phyloP scores from a whole-genome alignment of 2,888 invertebrate genomes.

The Lithophane ornitopus region DNA sequence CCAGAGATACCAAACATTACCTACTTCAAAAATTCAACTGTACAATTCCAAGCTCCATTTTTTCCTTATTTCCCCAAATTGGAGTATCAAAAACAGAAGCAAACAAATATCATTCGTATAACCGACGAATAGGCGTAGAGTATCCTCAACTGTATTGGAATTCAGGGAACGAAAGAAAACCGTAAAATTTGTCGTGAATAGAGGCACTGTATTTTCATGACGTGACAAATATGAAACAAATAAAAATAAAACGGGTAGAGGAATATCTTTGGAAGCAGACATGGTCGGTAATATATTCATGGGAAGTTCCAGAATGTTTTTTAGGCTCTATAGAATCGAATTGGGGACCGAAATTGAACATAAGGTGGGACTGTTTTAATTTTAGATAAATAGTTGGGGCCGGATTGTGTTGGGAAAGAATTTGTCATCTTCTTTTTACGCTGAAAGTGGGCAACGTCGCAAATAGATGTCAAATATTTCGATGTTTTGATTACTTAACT shows the following conservation, averaged over 20 bases:
- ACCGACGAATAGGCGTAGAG: slow-evolving; percentile 44
- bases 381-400: slow-evolving; percentile 54
- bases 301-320: slow-evolving; percentile 53
- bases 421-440: not conserved
- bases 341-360: slow-evolving; percentile 58
- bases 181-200: slow-evolving; percentile 72
- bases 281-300: slow-evolving; percentile 64
- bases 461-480: too few relatives aligned
- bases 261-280: slow-evolving; percentile 57
- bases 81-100: slow-evolving; percentile 56
- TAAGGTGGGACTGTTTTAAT: slow-evolving; percentile 43
- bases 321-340: slow-evolving; percentile 60
- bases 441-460: too few relatives aligned
- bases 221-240: slow-evolving; percentile 78
- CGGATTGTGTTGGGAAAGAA: not conserved
- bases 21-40: slow-evolving; percentile 21
- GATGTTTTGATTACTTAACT: too few relatives aligned
- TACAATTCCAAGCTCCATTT: slow-evolving; percentile 4
- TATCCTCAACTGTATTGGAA: slow-evolving; percentile 67
- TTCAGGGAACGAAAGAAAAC: slow-evolving; percentile 67
- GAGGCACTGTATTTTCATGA: slow-evolving; percentile 75
- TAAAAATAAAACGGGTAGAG: slow-evolving; percentile 71
- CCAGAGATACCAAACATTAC: not conserved
- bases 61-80: slow-evolving; percentile 21
- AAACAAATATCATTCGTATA: slow-evolving; percentile 68